phyloP scores from a whole-genome alignment of 2,888 invertebrate species.

The Calameuta idolon region DNA sequence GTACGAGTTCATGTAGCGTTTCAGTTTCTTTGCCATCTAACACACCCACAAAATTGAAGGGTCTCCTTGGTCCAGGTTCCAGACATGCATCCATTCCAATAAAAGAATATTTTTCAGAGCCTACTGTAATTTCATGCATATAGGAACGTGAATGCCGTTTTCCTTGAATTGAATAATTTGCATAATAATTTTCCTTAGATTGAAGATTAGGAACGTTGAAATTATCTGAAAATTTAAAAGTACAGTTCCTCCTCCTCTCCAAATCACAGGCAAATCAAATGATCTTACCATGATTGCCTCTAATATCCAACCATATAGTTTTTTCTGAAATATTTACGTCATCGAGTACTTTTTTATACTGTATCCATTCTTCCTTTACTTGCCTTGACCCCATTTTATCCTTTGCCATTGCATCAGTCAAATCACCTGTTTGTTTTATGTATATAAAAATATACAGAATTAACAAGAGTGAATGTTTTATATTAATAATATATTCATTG shows the following conservation, averaged over 20 bases:
- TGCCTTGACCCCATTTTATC: slow-evolving; percentile 86
- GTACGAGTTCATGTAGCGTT: slow-evolving; percentile 71
- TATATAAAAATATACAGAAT: not conserved
- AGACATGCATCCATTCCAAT: slow-evolving; percentile 89
- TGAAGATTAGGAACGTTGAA: slow-evolving; percentile 82
- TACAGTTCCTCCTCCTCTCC: not conserved
- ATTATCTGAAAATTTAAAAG: slow-evolving; percentile 74
- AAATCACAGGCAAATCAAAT: not conserved
- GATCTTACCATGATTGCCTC: slow-evolving; percentile 90
- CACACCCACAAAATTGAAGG: slow-evolving; percentile 91
- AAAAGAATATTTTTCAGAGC: slow-evolving; percentile 79
- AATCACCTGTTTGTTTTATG: slow-evolving; percentile 71
- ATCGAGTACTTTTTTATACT: slow-evolving; percentile 78
- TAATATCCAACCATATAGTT: slow-evolving; percentile 88
- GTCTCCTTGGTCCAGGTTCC: slow-evolving; percentile 86
- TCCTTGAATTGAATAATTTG: slow-evolving; percentile 85
- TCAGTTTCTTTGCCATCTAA: slow-evolving; percentile 73
- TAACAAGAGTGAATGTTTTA: not conserved
- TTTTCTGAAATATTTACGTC: slow-evolving; percentile 76
- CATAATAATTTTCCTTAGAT: slow-evolving; percentile 81
- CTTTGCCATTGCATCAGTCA: slow-evolving; percentile 87
- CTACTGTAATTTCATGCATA: slow-evolving; percentile 71
- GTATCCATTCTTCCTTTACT: slow-evolving; percentile 84
- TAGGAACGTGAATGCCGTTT: slow-evolving; percentile 78
- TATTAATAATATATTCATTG: not conserved